phyloP scores from a whole-genome alignment of 2,888 invertebrate species.

The Hydroisotoma schaefferi region DNA sequence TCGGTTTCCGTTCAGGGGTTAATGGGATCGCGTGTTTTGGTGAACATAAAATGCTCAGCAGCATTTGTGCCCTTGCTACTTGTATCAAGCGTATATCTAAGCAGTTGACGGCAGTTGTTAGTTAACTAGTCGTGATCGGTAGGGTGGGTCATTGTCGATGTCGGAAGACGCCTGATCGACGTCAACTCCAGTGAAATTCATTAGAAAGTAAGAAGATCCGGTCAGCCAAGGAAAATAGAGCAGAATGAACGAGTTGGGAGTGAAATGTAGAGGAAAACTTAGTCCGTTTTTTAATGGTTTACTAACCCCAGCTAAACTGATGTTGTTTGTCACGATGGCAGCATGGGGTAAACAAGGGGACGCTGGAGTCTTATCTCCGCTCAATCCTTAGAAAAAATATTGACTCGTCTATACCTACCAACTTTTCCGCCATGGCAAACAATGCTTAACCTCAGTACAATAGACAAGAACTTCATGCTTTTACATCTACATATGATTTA shows the following conservation, averaged over 20 bases:
- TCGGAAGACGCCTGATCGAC: neutral
- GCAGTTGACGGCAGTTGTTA: too few species aligned
- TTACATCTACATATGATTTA: too few species aligned
- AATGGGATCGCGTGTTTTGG: conserved; percentile 15
- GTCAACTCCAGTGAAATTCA: conserved; percentile 14
- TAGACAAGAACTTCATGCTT: too few species aligned
- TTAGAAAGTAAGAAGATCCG: conserved; percentile 12
- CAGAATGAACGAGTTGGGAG: conserved; percentile 8
- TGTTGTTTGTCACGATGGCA: conserved; percentile 27
- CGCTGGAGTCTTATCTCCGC: conserved; percentile 9
- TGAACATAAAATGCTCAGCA: too few species aligned
- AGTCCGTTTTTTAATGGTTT: conserved; percentile 8
- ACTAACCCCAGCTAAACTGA: conserved; percentile 9
- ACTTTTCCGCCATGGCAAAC: too few species aligned
- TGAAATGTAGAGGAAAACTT: conserved; percentile 7
- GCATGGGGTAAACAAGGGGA: conserved; percentile 32
- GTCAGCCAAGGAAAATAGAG: conserved; percentile 1
- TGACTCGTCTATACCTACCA: conserved; percentile 3
- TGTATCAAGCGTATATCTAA: too few species aligned
- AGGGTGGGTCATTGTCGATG: neutral
- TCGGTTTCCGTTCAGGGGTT: neutral
- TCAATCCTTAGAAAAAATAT: conserved; percentile 12
- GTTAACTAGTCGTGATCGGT: neutral
- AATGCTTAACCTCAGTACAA: too few species aligned
- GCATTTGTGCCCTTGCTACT: too few species aligned